phyloP scores from a whole-genome alignment of 2,113 vertebrate species.

The Muntiacus muntjak region DNA sequence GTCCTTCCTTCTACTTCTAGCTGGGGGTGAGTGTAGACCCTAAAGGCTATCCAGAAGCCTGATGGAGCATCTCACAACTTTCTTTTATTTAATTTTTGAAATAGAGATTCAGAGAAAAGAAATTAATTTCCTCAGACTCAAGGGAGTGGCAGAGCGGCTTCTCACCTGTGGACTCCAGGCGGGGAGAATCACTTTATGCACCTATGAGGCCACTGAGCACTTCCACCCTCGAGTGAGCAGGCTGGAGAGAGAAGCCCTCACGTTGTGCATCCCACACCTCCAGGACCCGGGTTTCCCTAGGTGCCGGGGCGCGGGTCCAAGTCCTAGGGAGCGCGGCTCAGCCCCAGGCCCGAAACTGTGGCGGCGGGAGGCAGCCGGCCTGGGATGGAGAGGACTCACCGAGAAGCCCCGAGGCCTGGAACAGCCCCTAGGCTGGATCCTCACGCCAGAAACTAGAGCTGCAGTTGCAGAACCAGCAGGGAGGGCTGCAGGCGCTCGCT shows the following conservation, averaged over 20 bases:
- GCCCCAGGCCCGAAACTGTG: neutral
- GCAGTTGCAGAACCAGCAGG: neutral
- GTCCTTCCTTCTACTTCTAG: neutral
- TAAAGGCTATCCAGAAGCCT: neutral
- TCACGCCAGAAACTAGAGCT: neutral
- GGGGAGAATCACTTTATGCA: rapidly evolving
- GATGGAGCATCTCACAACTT: neutral
- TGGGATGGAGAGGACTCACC: neutral
- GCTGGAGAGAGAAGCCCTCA: neutral
- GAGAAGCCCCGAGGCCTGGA: neutral
- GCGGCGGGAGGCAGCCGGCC: rapidly evolving
- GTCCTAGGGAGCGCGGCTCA: neutral
- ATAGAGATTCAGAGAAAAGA: neutral
- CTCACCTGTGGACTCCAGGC: neutral
- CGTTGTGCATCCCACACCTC: no score
- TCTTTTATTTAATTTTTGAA: neutral
- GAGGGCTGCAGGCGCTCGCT: rapidly evolving
- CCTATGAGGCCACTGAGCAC: rapidly evolving
- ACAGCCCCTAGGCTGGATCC: neutral
- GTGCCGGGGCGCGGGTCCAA: neutral
- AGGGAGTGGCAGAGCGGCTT: no score
- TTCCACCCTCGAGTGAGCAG: neutral
- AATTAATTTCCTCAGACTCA: neutral
- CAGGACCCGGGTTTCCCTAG: neutral
- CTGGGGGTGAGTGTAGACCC: neutral